phyloP scores from a whole-genome alignment of 2,113 vertebrate genomes.

The Tinamus guttatus region DNA sequence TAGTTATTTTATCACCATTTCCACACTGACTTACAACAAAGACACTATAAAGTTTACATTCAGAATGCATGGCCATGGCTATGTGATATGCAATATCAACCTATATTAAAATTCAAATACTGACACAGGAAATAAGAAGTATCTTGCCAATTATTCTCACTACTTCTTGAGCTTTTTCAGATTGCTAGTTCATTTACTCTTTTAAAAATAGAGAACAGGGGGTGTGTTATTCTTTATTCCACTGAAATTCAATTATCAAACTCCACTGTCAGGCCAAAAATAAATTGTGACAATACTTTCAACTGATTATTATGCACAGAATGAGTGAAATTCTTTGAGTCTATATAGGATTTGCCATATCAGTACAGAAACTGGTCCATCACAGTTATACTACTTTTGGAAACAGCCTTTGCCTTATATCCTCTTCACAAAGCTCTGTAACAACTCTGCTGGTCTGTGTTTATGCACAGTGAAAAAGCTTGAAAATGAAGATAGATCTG shows the following conservation, averaged over 20 bases:
- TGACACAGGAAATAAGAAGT: not conserved
- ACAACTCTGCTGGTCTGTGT: not conserved
- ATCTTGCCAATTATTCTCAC: not conserved
- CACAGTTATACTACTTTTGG: not conserved
- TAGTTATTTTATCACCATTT: constrained; percentile 88
- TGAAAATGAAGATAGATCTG: not conserved
- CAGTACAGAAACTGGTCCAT: not conserved
- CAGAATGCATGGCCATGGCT: not conserved
- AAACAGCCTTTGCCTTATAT: not conserved
- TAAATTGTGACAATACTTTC: not conserved
- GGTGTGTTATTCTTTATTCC: not conserved
- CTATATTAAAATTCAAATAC: not conserved
- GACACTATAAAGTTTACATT: constrained; percentile 82
- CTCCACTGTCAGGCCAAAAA: not conserved
- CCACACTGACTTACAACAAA: constrained; percentile 93
- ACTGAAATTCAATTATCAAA: not conserved
- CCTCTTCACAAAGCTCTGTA: not conserved
- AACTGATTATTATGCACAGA: not conserved
- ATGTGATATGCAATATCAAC: not conserved
- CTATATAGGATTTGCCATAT: not conserved
- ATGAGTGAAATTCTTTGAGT: not conserved
- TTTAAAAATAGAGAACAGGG: not conserved
- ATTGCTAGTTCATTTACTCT: not conserved
- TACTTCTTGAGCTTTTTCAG: not conserved
- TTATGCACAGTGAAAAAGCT: fast-evolving